phyloP scores from a whole-genome alignment of 1,140 invertebrate species.

The Gyrodactylus bullatarudis region DNA sequence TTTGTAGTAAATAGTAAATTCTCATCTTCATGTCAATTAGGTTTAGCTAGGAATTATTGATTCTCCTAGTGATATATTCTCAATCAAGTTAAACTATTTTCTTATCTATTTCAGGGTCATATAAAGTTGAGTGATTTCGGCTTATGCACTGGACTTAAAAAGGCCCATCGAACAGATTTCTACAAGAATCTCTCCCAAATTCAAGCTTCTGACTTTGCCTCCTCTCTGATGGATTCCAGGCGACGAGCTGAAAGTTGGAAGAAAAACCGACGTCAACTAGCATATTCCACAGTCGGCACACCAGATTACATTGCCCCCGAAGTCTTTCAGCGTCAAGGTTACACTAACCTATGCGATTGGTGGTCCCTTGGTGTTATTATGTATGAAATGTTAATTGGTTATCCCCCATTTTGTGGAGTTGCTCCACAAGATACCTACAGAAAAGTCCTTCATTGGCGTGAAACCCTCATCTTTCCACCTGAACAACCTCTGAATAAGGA shows the following conservation, averaged over 20 bases:
- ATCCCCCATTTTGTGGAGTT: slow-evolving; percentile 94
- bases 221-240: slow-evolving; percentile 16
- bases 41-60: too few species aligned
- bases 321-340: slow-evolving; percentile 80
- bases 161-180: slow-evolving; percentile 91
- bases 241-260: slow-evolving; percentile 17
- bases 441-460: slow-evolving; percentile 97
- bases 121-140: slow-evolving; percentile 96
- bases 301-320: slow-evolving; percentile 98
- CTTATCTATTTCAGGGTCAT: slow-evolving; percentile 34
- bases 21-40: too few species aligned
- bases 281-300: slow-evolving; percentile 69
- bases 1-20: too few species aligned
- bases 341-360: slow-evolving; percentile 83
- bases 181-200: slow-evolving; percentile 85
- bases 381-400: slow-evolving; percentile 99
- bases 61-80: too few species aligned
- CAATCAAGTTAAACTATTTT: neutral
- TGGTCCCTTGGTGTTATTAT: slow-evolving; percentile 98
- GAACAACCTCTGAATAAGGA: slow-evolving; percentile 85
- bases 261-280: slow-evolving; percentile 37
- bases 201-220: slow-evolving; percentile 41
- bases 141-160: slow-evolving; percentile 86
- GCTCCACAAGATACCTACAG: slow-evolving; percentile 95
- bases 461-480: slow-evolving; percentile 81